Conservation (phyloP, 2,888 invertebrate species). For the Bellardia pandia region DNA sequence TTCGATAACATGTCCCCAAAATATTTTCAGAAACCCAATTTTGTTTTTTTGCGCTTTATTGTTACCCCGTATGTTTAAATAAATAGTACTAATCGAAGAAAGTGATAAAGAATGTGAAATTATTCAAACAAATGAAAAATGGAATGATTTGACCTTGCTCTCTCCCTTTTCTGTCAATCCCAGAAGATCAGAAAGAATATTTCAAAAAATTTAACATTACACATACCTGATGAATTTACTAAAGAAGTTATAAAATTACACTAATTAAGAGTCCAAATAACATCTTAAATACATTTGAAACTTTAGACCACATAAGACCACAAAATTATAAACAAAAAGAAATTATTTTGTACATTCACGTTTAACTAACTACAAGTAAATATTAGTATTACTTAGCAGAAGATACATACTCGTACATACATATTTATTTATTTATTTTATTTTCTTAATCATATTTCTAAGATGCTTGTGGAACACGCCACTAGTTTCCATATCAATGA, state of each 20-base stretch:
- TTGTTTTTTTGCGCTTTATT: too few species aligned
- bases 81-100: too few species aligned
- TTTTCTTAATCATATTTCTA: slow-evolving; percentile 60
- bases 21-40: too few species aligned
- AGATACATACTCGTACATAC: not conserved
- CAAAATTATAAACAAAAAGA: slow-evolving; percentile 60
- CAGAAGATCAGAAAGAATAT: too few species aligned
- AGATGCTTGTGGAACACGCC: slow-evolving; percentile 78
- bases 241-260: slow-evolving; percentile 61
- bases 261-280: slow-evolving; percentile 69
- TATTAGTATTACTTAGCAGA: not conserved
- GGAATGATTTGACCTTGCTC: too few species aligned
- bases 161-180: too few species aligned
- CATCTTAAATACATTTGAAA: slow-evolving; percentile 36
- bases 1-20: too few species aligned
- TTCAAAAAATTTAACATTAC: slow-evolving; percentile 4
- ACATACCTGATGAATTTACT: slow-evolving; percentile 4
- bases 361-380: not conserved
- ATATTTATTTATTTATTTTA: slow-evolving; percentile 11
- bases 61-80: too few species aligned
- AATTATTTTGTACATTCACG: slow-evolving; percentile 14
- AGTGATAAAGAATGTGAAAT: too few species aligned
- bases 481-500: slow-evolving; percentile 82
- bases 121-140: too few species aligned
- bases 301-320: slow-evolving; percentile 41